Base-by-base conservation (phyloP, 2,797 vertebrate species). In the Arremon brunneinucha region DNA sequence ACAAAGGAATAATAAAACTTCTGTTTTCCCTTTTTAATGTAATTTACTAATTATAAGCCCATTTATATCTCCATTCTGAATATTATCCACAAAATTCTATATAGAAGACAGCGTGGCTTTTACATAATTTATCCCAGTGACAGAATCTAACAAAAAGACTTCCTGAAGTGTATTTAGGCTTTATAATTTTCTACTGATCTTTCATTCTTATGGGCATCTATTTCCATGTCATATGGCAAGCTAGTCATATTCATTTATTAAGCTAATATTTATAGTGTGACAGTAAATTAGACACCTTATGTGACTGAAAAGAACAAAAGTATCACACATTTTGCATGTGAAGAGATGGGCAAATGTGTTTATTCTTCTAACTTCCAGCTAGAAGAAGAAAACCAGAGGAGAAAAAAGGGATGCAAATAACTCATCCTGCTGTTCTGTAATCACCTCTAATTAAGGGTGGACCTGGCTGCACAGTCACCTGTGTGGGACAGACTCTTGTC, bases 1-100 rank as follows among this genome's bases (percentile, higher is more conserved):
- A 49, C 80, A 84, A 98, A 97, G 97, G 97, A 72, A 56, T 15
- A 86, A 28, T 10, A 64, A 82, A 84, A 34, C 4, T 27, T 84
- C 27, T 68, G 6, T 18, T 83, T 55, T 26, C n/a, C 20, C 4
- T 65, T 59, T 43, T 55, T 3, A 69, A 35, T 8, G 5, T 37
- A 59, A 57, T 78, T 57, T 68, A 30, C 16, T 57, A 63, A 72
- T 84, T 90, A 53, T 55, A 86, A 87, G 4, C 6, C 8, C 59
- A 4, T 39, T 59, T 86, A 14, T 52, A 47, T 34, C 32, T 85
- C 52, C 18, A 1, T 23, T 85, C 30, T 19, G 11, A 63, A 50
- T 52, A 56, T 41, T 44, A n/a, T 41, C 53, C 34, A 41, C 71
- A 89, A 79, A 87, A 91, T 63, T 76, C 63, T 60, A 47, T 83